These are phyloP conservation scores for Lithophane semibrunnea DNA, from an alignment of 2,888 invertebrate species.

Conservation along the genomic window DNA sequence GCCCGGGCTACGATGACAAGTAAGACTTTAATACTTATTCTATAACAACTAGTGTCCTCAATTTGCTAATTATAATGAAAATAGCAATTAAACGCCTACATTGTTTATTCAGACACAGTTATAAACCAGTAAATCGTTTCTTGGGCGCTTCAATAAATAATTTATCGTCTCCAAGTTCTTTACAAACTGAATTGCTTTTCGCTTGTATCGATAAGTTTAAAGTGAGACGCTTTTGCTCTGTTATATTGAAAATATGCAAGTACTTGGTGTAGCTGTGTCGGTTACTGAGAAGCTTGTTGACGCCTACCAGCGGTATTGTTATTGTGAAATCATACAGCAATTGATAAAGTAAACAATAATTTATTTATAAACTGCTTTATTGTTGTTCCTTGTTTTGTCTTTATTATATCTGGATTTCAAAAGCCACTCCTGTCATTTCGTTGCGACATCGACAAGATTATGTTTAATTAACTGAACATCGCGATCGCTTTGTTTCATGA, in stretches of 20 bases:
- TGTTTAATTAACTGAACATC: conserved; percentile 65
- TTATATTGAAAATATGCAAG: conserved; percentile 44
- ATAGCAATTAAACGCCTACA: conserved; percentile 5
- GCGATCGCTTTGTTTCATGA: conserved; percentile 24
- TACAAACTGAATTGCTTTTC: conserved; percentile 57
- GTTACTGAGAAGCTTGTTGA: conserved; percentile 18
- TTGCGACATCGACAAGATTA: conserved; percentile 66
- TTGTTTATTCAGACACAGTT: conserved; percentile 33
- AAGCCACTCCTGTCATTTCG: conserved; percentile 65
- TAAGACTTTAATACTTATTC: conserved; percentile 37
- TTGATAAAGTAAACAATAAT: conserved; percentile 63
- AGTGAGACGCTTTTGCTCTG: conserved; percentile 45
- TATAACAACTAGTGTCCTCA: conserved; percentile 9
- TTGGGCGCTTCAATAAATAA: conserved; percentile 51
- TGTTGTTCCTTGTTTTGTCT: conserved; percentile 63
- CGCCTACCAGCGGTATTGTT: conserved; percentile 48
- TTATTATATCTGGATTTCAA: conserved; percentile 70
- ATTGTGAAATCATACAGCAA: conserved; percentile 59
- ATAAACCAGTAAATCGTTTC: conserved; percentile 30
- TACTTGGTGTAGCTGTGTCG: conserved; percentile 18
- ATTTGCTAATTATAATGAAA: conserved; percentile 8
- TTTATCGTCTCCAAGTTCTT: conserved; percentile 53
- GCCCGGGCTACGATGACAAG: conserved; percentile 21
- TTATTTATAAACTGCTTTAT: conserved; percentile 62
- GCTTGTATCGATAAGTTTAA: conserved; percentile 56